Evolutionary conservation across 1,140 invertebrate species (phyloP), one percentile per base, ranked within the genome.

Genomic region (Octopus sinensis): DNA sequence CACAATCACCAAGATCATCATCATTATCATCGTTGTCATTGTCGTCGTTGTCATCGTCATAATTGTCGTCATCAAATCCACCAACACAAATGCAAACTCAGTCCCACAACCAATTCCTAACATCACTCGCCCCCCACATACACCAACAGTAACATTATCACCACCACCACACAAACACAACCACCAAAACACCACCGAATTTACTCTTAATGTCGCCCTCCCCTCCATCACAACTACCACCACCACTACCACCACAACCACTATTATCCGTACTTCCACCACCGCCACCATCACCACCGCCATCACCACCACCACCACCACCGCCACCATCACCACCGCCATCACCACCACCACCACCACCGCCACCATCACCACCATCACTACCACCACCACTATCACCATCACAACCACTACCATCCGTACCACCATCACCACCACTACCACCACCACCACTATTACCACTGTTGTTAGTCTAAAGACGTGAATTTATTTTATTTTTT

Each of bases 291-390:
- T 2, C 78, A 4, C 12, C 54, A 4, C 13, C 78, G 4, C 23
- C 43, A 52, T 10, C 54, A 52, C 10, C 78, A 54, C 51, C 78
- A 79, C 53, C 78, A 79, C 13, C 78, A 54, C 78, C 78, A 79
- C 51, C 78, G 54, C 52, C 52, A 79, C 54, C 4, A 56, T 51
- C 54, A 56, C 54, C n/a, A 79, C 23, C 52, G 51, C 54, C 79
- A 79, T n/a, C n/a, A n/a, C n/a, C n/a, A n/a, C n/a, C n/a, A n/a
- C n/a, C n/a, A n/a, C n/a, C n/a, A n/a, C n/a, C n/a, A n/a, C n/a
- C n/a, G n/a, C n/a, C n/a, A n/a, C n/a, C n/a, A n/a, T n/a, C n/a
- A n/a, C n/a, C n/a, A n/a, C n/a, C n/a, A n/a, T n/a, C n/a, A n/a
- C n/a, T n/a, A n/a, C n/a, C n/a, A n/a, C n/a, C n/a, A n/a, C n/a